Base-by-base conservation (phyloP, 2,888 invertebrate genomes). In the Melinaea marsaeus region DNA sequence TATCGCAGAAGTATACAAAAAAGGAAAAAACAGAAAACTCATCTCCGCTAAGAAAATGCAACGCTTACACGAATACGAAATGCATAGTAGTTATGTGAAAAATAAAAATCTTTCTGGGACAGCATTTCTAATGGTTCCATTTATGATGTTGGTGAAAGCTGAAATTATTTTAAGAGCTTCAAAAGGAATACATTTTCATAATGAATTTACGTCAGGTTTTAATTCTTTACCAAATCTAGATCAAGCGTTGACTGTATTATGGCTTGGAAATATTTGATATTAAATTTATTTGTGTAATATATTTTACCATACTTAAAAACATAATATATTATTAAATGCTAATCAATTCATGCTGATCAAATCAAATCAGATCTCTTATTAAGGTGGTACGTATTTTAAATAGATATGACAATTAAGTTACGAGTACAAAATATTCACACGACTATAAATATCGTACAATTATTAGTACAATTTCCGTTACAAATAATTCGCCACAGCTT, bases 401-500 rank as follows among this genome's bases (percentile, higher is more conserved):
- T 51, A 51, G 0, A 32, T 2, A 7, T 32, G 7, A 42, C 32
- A 3, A 3, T 1, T 6, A 32, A 51, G 32, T 9, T 51, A 32
- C n/a, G n/a, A n/a, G n/a, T n/a, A n/a, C 32, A 32, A 35, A 37
- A 55, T 5, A 46, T 34, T 35, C 32, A 47, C 33, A 60, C 46
- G 54, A 32, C 57, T 58, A 63, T 64, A 63, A 61, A 58, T 58
- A 55, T 35, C 37, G 48, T 35, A 61, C 61, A 61, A 64, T 64
- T 65, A 65, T 65, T 61, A 60, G 34, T 56, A 64, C 62, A 13
- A 64, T 66, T 64, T 66, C 69, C 67, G 62, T 57, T 58, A 59
- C 65, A 69, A 66, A 65, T 65, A 71, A 67, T 63, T 64, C 62
- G 62, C 60, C 58, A 61, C 67, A 69, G 69, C 63, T 69, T 69